Evolutionary conservation across 2,888 invertebrate species (phyloP), one percentile per base, ranked within the genome.

Genomic region (Drosophila falleni): DNA sequence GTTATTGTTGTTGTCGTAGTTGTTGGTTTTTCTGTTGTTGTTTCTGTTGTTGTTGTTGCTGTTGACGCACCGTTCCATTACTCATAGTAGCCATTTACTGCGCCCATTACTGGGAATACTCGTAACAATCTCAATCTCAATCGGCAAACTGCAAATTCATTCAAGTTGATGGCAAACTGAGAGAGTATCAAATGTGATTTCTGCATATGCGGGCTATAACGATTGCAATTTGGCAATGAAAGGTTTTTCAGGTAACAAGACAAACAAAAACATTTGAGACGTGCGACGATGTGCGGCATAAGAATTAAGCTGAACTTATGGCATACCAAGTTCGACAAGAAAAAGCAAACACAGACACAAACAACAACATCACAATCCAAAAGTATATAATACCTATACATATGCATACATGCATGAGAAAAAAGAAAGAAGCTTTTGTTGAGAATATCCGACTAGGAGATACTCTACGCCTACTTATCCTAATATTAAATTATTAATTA

Each of bases 301-400:
- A 82, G 77, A 87, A 82, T 79, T 76, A 77, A 79, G 71, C 83
- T 69, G 66, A 79, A 72, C 76, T 77, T 68, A 72, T 71, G 74
- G 70, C 42, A 42, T 60, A 56, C 71, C 65, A 80, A 78, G 71
- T 65, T 74, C 69, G 75, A 67, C 67, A 65, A 58, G 62, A 62
- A 56, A 64, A 74, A 71, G 71, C 71, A 87, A 87, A 78, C 72
- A 78, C 62, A 71, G 64, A 47, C 58, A 68, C 71, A 54, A 42
- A 58, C 23, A 41, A 33, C 39, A 71, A 71, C 35, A 58, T 41
- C 46, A 37, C 62, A 47, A 39, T 71, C 41, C 46, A 49, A 49
- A 56, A 53, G 61, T 49, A 70, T 65, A 49, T 55, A 78, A 77
- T 44, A 63, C 67, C 49, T 69, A 8, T 49, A n/a, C 31, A 53